phyloP scores from a whole-genome alignment of 2,797 vertebrate species.

The Eupleurogrammus muticus region DNA sequence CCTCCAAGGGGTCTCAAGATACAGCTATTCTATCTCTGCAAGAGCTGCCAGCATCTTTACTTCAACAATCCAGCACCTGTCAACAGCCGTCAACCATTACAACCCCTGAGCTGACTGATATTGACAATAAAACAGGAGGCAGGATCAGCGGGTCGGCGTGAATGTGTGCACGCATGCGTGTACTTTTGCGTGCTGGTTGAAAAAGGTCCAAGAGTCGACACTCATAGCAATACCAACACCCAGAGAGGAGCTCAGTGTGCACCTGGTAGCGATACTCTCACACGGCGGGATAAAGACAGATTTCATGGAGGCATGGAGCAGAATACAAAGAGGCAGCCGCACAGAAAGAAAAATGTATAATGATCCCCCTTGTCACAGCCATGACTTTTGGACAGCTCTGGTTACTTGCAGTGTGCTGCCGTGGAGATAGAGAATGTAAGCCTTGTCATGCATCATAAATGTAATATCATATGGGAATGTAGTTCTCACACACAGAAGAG shows the following conservation, averaged over 20 bases:
- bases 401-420: conserved; percentile 57
- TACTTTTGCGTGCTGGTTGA: conserved; percentile 35
- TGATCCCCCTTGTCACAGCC: conserved; percentile 72
- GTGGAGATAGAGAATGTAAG: conserved; percentile 67
- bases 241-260: conserved; percentile 43
- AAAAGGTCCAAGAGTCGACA: conserved; percentile 59
- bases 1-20: conserved; percentile 73
- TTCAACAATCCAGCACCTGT: conserved; percentile 67
- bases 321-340: conserved; percentile 66
- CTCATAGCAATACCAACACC: conserved; percentile 32
- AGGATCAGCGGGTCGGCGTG: conserved; percentile 49
- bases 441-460: conserved; percentile 76
- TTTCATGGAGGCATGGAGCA: conserved; percentile 60
- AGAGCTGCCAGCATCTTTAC: conserved; percentile 76
- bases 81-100: conserved; percentile 71
- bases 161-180: conserved; percentile 59
- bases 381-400: conserved; percentile 73
- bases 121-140: conserved; percentile 78
- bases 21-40: conserved; percentile 70
- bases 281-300: conserved; percentile 55
- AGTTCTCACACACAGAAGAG: conserved; percentile 47
- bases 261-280: conserved; percentile 49
- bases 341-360: conserved; percentile 70
- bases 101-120: conserved; percentile 67
- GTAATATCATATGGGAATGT: conserved; percentile 67